A percentile compares a stretch with the other conserved stretches of the same genome.
These are phyloP conservation scores for Hipparchia sbordonii DNA, from an alignment of 2,888 invertebrate species.

Conservation along the genomic window DNA sequence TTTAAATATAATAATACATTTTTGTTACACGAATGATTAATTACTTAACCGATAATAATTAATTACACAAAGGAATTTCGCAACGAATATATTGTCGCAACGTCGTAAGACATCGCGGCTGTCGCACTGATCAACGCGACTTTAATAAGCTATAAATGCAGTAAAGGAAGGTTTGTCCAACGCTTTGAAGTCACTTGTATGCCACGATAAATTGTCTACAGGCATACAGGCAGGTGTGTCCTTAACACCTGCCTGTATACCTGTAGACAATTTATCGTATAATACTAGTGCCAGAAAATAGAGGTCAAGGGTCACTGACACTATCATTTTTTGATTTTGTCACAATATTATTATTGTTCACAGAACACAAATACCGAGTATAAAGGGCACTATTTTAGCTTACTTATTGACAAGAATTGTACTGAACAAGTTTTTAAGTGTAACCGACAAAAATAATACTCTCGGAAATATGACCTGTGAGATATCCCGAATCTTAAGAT, in stretches of 20 bases:
- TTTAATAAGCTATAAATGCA: not conserved
- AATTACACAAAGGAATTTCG: conserved; percentile 7
- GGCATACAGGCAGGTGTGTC: too few species aligned
- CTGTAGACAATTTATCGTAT: too few species aligned
- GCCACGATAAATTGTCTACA: not conserved
- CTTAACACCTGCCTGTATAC: too few species aligned
- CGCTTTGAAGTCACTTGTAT: not conserved
- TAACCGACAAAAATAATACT: not conserved
- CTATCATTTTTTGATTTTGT: not conserved
- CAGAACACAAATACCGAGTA: too few species aligned
- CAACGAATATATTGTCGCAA: not conserved
- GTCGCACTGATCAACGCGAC: not conserved
- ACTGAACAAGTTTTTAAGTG: not conserved
- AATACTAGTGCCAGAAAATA: conserved; percentile 5
- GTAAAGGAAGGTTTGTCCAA: not conserved
- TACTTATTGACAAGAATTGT: conserved; percentile 2
- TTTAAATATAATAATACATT: conserved; percentile 15
- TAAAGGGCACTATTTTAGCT: not conserved
- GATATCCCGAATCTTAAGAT: not conserved
- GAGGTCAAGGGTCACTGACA: not conserved
- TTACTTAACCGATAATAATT: not conserved
- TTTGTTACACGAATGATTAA: conserved; percentile 11
- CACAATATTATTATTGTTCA: too few species aligned
- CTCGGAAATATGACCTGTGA: not conserved
- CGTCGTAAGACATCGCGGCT: not conserved